Percentiles rank a stretch among this genome's conserved stretches.
phyloP scores from a whole-genome alignment of 1,140 invertebrate species.

The Leptopilina clavipes region DNA sequence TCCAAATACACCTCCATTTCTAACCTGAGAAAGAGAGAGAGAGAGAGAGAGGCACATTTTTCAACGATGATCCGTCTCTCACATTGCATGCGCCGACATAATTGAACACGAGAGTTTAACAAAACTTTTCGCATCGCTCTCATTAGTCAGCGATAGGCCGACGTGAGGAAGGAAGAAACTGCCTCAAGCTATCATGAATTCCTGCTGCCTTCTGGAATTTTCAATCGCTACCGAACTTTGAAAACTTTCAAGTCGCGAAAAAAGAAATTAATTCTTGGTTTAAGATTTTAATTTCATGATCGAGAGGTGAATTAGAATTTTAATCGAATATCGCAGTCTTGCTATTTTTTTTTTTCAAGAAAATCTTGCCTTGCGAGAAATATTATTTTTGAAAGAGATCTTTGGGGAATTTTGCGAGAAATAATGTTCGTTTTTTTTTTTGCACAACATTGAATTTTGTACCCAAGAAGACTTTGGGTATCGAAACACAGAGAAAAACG shows the following conservation, averaged over 20 bases:
- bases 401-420: too few relatives aligned
- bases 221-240: constrained; percentile 26
- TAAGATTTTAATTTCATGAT: constrained; percentile 6
- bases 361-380: too few relatives aligned
- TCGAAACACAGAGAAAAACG: constrained; percentile 23
- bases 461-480: neutral
- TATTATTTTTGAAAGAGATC: too few relatives aligned
- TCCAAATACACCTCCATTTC: neutral
- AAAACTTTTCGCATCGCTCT: constrained; percentile 30
- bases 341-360: too few relatives aligned
- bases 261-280: constrained; percentile 5
- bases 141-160: constrained; percentile 33
- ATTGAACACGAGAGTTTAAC: constrained; percentile 14
- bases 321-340: neutral
- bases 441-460: too few relatives aligned
- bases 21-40: too few relatives aligned
- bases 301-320: neutral
- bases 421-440: too few relatives aligned
- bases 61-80: constrained; percentile 21
- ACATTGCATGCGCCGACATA: constrained; percentile 20
- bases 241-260: neutral
- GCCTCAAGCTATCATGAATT: constrained; percentile 31
- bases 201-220: constrained; percentile 25
- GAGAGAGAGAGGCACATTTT: too few relatives aligned
- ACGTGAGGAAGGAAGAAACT: constrained; percentile 29